phyloP scores from a whole-genome alignment of 2,797 vertebrate species.

The Labeo calbasu region DNA sequence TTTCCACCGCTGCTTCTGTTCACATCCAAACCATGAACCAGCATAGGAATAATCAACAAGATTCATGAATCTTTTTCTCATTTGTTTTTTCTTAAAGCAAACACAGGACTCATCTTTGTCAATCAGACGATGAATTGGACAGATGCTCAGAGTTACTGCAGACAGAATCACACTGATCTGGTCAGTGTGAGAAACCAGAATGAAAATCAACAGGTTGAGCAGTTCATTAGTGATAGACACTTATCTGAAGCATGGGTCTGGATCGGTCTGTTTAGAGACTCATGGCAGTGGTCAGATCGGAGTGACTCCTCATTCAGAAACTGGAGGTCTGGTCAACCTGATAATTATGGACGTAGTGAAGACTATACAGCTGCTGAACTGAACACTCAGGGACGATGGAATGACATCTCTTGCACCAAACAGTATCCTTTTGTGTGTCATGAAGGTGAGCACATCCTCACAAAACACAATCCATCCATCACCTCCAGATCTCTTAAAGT shows the following conservation, averaged over 20 bases:
- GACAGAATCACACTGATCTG: too few species aligned
- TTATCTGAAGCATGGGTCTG: neutral
- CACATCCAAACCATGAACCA: too few species aligned
- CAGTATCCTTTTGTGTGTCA: neutral
- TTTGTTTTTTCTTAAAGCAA: too few species aligned
- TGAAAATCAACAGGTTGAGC: neutral
- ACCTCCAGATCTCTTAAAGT: too few species aligned
- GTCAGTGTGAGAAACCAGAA: neutral
- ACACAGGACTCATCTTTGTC: too few species aligned
- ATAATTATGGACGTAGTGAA: rapidly evolving
- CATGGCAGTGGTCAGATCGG: slow-evolving; percentile 27
- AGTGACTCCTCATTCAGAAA: neutral
- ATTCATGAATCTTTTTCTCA: too few species aligned
- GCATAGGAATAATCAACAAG: too few species aligned
- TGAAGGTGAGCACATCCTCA: neutral
- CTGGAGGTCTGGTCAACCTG: rapidly evolving
- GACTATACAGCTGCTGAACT: rapidly evolving
- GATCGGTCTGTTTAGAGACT: slow-evolving; percentile 7
- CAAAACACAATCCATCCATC: too few species aligned
- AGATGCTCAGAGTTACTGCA: too few species aligned
- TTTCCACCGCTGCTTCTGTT: too few species aligned
- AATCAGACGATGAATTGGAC: too few species aligned
- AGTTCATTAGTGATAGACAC: neutral
- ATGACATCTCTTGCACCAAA: rapidly evolving
- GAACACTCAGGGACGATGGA: rapidly evolving